Percentiles rank a stretch among this genome's conserved stretches.
Evolutionary conservation across 2,888 invertebrate species (phyloP).

Genomic region (Pristionchus exspectatus): DNA sequence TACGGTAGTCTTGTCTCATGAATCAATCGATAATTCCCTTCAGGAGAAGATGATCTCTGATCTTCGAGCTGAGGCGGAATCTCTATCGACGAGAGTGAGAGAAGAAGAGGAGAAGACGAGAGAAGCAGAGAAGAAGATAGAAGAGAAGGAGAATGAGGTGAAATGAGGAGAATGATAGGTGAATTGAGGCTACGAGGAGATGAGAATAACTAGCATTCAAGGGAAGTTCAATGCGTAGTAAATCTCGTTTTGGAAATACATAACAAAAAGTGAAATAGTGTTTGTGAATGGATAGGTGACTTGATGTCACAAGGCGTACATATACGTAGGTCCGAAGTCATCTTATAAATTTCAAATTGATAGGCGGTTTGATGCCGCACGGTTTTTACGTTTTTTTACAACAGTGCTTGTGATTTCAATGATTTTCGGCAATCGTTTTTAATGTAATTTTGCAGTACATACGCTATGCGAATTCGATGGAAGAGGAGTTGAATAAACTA

Average conservation of each 20-base stretch:
- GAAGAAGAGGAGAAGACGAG: conserved; percentile 58
- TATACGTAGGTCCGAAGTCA: neutral
- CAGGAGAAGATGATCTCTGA: conserved; percentile 52
- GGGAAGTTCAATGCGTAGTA: neutral
- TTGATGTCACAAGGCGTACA: neutral
- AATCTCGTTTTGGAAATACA: neutral
- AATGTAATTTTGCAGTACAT: neutral
- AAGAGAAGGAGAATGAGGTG: conserved; percentile 48
- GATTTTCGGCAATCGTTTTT: neutral
- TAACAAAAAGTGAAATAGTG: neutral
- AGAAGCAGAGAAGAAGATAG: conserved; percentile 53
- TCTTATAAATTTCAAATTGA: too few relatives aligned
- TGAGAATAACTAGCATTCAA: neutral
- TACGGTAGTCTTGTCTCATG: neutral
- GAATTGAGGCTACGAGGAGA: neutral
- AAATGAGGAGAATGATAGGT: neutral
- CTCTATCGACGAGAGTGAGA: conserved; percentile 55
- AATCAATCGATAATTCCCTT: conserved; percentile 18
- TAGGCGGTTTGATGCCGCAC: neutral
- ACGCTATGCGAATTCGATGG: neutral
- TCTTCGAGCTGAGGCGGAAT: conserved; percentile 34
- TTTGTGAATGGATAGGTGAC: neutral
- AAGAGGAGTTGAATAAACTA: conserved; percentile 3
- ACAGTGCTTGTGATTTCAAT: neutral
- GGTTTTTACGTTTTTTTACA: neutral